Evolutionary conservation across 2,113 vertebrate genomes (phyloP), one percentile per base, ranked within the genome.

Genomic region (Alosa alosa): DNA sequence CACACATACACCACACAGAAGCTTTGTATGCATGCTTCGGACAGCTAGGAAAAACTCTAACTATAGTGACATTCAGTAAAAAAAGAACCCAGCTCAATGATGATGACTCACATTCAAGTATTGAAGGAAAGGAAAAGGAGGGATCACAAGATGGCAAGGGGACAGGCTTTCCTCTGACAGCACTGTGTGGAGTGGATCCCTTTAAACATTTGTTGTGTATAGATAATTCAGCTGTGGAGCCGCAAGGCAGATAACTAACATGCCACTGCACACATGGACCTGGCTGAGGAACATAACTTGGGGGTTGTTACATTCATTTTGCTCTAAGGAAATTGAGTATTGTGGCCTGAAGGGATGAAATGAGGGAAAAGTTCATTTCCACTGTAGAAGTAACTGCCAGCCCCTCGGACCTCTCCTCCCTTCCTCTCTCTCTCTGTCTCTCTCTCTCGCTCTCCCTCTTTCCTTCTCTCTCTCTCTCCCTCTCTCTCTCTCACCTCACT

Each of bases 401-500:
- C n/a, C 9, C 10, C 60, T 68, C 2, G 18, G 3, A 20, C 5
- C 22, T 25, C 57, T n/a, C 57, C 57, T 64, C 57, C n/a, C 7
- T 64, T 22, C 1, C 22, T 6, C 22, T 8, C 22, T n/a, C 20
- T 64, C 22, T 64, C 64, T 0, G 1, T 31, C 17, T 57, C 17
- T 57, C 52, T 20, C 1, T 57, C 60, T 64, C 20, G 25, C 60
- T 25, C 31, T 78, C 72, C 39, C 36, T 36, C 72, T 78, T 10
- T 18, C 72, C 39, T 36, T 39, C 31, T 36, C 64, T 72, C 25
- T 78, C 11, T 78, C 64, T 72, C 64, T 72, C 64, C 9, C 64
- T 31, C 7, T 31, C 64, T 13, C 25, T 41, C 72, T 15, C 72
- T 78, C 25, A 36, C 72, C 72, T 94, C 94, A 98, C 92, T 97